Base-by-base conservation (phyloP, 2,888 invertebrate genomes). In the Balanococcus diminutus region DNA sequence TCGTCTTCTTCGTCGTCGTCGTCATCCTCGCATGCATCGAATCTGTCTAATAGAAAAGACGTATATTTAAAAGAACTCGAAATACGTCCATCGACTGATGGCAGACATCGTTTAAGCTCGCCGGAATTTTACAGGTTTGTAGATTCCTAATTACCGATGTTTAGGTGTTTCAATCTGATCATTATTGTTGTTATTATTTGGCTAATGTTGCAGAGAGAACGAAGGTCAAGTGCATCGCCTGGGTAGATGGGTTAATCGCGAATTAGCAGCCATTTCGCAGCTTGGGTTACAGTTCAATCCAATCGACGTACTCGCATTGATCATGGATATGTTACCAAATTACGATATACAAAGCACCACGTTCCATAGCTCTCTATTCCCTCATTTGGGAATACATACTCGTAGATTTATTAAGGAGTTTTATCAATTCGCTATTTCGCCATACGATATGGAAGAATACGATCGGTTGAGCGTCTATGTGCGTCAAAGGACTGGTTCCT, bases 381-480 rank as follows among this genome's bases (percentile, higher is more conserved):
- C 46, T 14, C 94, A 93, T 89, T 91, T 97, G 87, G 93, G 94
- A 25, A 91, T 91, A 0, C 92, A 94, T 88, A 96, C 96, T 0
- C 93, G 94, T 87, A 97, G 97, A 90, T 98, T 98, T 89, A 92
- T 96, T 42, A 97, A 98, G 89, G 98, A 98, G 89, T 92, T 98
- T 87, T 93, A 94, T 88, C 93, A 93, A 89, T 98, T 95, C 90
- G 96, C 98, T 46, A 92, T 95, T 36, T 96, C 96, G 9, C 96
- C 96, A 0, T 96, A 93, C 89, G 96, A 96, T 89, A 93, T 98
- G 93, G 92, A 93, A 85, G 95, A 95, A 14, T 95, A 95, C 89
- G 95, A 95, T 89, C 91, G 94, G 8, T 28, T 46, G 31, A 75
- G 79, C 6, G 75, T 85, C 2, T 75, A 46, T 11, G 28, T 79